Evolutionary conservation across 2,113 vertebrate genomes (phyloP).

Genomic region (Gobio gobio): DNA sequence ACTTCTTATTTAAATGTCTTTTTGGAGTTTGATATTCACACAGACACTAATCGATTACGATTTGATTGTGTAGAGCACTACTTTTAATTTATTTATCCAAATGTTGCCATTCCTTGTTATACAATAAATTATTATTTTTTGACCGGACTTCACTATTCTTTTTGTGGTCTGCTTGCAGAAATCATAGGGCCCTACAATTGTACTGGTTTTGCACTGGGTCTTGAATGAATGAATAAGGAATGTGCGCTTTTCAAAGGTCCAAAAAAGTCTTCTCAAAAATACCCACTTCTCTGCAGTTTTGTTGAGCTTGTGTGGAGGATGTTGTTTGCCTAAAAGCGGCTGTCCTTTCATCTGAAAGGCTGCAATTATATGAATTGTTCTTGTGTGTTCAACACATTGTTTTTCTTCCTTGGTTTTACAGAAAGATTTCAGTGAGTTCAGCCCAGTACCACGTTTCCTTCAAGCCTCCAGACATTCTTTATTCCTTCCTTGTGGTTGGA

Average conservation of each 20-base stretch:
- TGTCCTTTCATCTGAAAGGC: slow-evolving; percentile 30
- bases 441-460: slow-evolving; percentile 14
- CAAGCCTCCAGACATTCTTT: slow-evolving; percentile 3
- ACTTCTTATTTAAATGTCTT: not conserved
- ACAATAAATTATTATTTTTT: not conserved
- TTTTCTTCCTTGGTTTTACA: slow-evolving; percentile 38
- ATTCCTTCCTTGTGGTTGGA: not conserved
- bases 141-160: not conserved
- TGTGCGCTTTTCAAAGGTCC: slow-evolving; percentile 28
- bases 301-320: slow-evolving; percentile 19
- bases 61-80: not conserved
- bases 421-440: slow-evolving; percentile 27
- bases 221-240: slow-evolving; percentile 11
- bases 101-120: not conserved
- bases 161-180: not conserved
- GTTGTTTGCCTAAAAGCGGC: slow-evolving; percentile 1
- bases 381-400: not conserved
- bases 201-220: not conserved
- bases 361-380: slow-evolving; percentile 34
- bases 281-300: not conserved
- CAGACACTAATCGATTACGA: not conserved
- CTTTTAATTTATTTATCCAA: not conserved
- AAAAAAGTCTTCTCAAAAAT: not conserved
- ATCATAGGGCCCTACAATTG: not conserved
- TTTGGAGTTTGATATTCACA: not conserved